Evolutionary conservation across 1,140 invertebrate genomes (phyloP), one percentile per base, ranked within the genome.

Genomic region (Adoxophyes honmai): DNA sequence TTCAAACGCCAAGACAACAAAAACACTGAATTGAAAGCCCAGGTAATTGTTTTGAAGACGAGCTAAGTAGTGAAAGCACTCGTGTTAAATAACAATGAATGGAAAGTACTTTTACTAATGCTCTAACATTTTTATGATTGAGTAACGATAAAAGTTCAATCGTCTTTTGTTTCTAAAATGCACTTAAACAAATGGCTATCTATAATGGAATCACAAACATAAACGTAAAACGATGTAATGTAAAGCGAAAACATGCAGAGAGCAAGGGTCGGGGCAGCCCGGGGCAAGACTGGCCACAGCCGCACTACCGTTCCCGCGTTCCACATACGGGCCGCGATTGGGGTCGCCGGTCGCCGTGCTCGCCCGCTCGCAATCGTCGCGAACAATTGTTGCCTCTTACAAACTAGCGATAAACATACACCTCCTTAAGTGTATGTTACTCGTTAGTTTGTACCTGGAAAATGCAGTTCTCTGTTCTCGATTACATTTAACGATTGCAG

Each of bases 301-400:
- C 48, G 35, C 57, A 66, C 68, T 75, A 71, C 68, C 65, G 70
- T 77, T 80, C 78, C 73, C 80, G 75, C 73, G 77, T 80, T 75
- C 77, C 67, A 84, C 68, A 81, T 79, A 68, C 64, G 63, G 54
- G 28, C 21, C 56, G 60, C 59, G 59, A 75, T 69, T 64, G 65
- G 63, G 69, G 75, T 77, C 64, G 67, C 39, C 62, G 62, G 39
- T 55, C 60, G 60, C 60, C 60, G 34, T 34, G 39, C 54, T 55
- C 52, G 44, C 36, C 37, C 21, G 52, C 35, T 35, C 33, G 51
- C 51, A 52, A 34, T 35, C 28, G 33, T 52, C 28, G 33, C 51
- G 33, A 34, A 52, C 51, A 52, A 52, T 21, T 51, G 44, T 48
- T 60, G 53, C 42, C 34, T 60, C 51, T 60, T 54, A 34, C 42